Conservation (phyloP, 1,140 invertebrate species). For the Amphibalanus amphitrite region DNA sequence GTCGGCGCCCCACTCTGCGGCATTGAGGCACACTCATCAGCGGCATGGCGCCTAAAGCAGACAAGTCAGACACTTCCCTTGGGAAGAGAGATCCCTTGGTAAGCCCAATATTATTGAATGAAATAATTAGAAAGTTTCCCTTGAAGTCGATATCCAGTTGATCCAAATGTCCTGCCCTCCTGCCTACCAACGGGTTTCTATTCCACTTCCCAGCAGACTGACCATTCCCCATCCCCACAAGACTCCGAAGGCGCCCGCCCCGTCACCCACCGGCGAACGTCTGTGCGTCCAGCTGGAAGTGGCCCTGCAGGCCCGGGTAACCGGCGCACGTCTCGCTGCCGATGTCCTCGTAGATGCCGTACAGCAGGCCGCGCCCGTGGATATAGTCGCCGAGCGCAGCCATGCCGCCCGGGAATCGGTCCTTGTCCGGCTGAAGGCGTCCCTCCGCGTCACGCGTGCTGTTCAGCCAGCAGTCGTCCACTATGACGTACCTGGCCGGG, state of each 20-base stretch:
- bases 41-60: too few relatives aligned
- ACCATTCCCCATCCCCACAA: too few relatives aligned
- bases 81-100: too few relatives aligned
- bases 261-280: constrained; percentile 49
- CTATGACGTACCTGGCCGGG: constrained; percentile 42
- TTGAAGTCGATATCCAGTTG: too few relatives aligned
- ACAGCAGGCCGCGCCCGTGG: constrained; percentile 79
- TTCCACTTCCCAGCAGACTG: too few relatives aligned
- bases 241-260: too few relatives aligned
- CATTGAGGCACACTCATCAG: too few relatives aligned
- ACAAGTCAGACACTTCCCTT: too few relatives aligned
- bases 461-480: constrained; percentile 92
- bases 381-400: constrained; percentile 73
- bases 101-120: too few relatives aligned
- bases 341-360: constrained; percentile 95
- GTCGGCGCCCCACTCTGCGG: constrained; percentile 73
- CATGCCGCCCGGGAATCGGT: constrained; percentile 81
- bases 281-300: constrained; percentile 65
- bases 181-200: too few relatives aligned
- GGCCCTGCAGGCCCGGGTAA: constrained; percentile 79
- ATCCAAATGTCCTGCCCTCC: too few relatives aligned
- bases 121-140: too few relatives aligned
- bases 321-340: constrained; percentile 87
- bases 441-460: constrained; percentile 53
- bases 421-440: constrained; percentile 62